Percentiles rank a stretch among this genome's conserved stretches.
phyloP scores from a whole-genome alignment of 1,140 invertebrate genomes.

The Globodera ellingtonae region DNA sequence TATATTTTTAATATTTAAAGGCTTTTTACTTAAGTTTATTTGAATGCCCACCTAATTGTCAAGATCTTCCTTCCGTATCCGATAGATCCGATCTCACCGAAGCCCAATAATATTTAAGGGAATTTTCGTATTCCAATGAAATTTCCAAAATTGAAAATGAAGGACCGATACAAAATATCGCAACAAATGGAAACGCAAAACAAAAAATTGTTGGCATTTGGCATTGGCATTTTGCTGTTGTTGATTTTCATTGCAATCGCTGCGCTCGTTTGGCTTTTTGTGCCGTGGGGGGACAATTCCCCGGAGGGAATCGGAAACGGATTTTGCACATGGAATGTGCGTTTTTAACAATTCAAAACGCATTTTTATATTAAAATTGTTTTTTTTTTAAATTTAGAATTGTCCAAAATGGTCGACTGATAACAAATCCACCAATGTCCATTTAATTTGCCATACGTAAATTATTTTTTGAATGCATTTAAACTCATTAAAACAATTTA shows the following conservation, averaged over 20 bases:
- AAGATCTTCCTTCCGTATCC: too few relatives aligned
- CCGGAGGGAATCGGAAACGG: neutral
- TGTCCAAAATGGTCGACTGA: conserved; percentile 36
- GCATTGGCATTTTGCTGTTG: neutral
- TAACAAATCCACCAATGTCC: conserved; percentile 32
- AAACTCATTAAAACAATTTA: conserved; percentile 7
- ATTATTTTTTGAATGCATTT: neutral
- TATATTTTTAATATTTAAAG: too few relatives aligned
- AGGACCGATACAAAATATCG: neutral
- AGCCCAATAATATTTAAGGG: too few relatives aligned
- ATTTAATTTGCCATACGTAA: conserved; percentile 31
- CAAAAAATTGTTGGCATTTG: conserved; percentile 1
- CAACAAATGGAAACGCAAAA: neutral
- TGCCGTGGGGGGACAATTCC: neutral
- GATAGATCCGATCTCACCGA: too few relatives aligned
- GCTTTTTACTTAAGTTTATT: too few relatives aligned
- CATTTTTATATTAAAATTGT: neutral
- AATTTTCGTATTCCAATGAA: neutral
- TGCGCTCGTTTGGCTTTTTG: neutral
- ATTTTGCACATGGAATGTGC: conserved; percentile 5
- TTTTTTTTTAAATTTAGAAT: conserved; percentile 26
- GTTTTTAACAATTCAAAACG: neutral
- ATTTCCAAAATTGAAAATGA: neutral
- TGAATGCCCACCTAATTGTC: too few relatives aligned
- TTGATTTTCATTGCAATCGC: neutral